phyloP scores from a whole-genome alignment of 2,113 vertebrate species.

The Anoura caudifer region DNA sequence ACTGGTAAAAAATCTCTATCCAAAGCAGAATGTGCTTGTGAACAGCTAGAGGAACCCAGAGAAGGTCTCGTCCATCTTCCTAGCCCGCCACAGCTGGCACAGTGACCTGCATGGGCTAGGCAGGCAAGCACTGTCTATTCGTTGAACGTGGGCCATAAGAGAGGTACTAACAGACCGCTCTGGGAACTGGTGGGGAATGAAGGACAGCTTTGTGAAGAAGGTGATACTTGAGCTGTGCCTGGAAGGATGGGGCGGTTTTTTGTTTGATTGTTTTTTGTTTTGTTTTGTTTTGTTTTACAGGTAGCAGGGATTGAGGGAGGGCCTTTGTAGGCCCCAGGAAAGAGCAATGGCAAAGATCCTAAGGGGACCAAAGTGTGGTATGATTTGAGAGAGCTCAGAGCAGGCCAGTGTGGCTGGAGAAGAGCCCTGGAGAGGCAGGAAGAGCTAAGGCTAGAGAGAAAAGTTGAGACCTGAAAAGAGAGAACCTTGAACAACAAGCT shows the following conservation, averaged over 20 bases:
- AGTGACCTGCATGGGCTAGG: not conserved
- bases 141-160: not conserved
- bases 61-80: not conserved
- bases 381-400: not conserved
- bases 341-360: not conserved
- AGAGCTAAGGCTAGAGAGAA: not conserved
- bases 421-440: not conserved
- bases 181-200: slow-evolving; percentile 14
- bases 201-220: slow-evolving; percentile 58
- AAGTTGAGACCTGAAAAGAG: not conserved
- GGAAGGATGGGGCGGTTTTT: not conserved
- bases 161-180: slow-evolving; percentile 10
- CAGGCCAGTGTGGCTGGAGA: not conserved
- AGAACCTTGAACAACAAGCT: not conserved
- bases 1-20: not conserved
- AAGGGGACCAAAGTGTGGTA: not conserved
- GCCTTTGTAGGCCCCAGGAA: not conserved
- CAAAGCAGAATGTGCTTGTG: not conserved
- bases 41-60: not conserved
- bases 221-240: slow-evolving; percentile 52
- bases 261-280: too few relatives aligned
- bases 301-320: not conserved
- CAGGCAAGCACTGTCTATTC: not conserved
- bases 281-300: not conserved
- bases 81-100: not conserved